Percentiles rank a stretch among this genome's conserved stretches.
phyloP scores from a whole-genome alignment of 2,888 invertebrate species.

The Cacoxenus indagator region DNA sequence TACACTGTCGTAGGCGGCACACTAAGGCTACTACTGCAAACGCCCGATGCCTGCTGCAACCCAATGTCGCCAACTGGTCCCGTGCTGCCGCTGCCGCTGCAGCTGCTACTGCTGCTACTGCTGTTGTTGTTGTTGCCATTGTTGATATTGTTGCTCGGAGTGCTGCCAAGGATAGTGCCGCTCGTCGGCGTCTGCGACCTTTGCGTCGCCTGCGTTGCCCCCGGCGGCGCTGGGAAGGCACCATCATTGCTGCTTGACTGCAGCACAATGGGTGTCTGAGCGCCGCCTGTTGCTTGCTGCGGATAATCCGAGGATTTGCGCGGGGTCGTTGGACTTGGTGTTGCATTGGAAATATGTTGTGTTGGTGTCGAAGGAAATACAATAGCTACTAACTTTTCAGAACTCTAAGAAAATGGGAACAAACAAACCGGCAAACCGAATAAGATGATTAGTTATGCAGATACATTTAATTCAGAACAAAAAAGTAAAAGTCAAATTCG shows the following conservation, averaged over 20 bases:
- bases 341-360: slow-evolving; percentile 67
- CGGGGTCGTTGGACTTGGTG: slow-evolving; percentile 75
- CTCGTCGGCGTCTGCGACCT: slow-evolving; percentile 74
- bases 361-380: slow-evolving; percentile 78
- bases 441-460: background rate
- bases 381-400: slow-evolving; percentile 80
- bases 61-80: slow-evolving; percentile 7
- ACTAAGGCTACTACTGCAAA: background rate
- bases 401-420: slow-evolving; percentile 75
- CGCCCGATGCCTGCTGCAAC: background rate
- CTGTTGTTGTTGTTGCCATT: slow-evolving; percentile 33
- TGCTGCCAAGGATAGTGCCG: background rate
- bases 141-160: slow-evolving; percentile 17
- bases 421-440: slow-evolving; percentile 17
- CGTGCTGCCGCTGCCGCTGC: slow-evolving; percentile 22
- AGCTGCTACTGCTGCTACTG: slow-evolving; percentile 33
- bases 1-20: slow-evolving; percentile 30
- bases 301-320: slow-evolving; percentile 78
- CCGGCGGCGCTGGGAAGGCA: slow-evolving; percentile 30
- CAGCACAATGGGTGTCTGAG: slow-evolving; percentile 28
- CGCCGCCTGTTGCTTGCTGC: slow-evolving; percentile 70
- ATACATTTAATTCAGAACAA: background rate
- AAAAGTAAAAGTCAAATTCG: background rate
- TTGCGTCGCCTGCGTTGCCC: slow-evolving; percentile 66
- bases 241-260: slow-evolving; percentile 48